Evolutionary conservation across 2,113 vertebrate species (phyloP), one percentile per base, ranked within the genome.

Genomic region (Candoia aspera): DNA sequence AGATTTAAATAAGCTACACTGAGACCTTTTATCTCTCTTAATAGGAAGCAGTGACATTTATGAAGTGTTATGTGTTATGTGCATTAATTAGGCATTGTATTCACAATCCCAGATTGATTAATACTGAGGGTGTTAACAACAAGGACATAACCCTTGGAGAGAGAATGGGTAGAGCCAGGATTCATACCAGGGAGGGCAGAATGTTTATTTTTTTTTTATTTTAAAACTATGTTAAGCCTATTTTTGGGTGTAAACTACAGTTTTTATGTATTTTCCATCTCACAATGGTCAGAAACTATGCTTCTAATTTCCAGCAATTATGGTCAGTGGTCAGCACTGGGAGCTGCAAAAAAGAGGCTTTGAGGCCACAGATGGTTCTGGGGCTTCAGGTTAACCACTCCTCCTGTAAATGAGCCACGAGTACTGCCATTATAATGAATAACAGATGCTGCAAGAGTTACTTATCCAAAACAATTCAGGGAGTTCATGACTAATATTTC

Each of bases 1-100:
- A 94, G 95, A 97, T 96, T 97, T 96, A 88, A 86, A 59, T 91
- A 95, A 94, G 84, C 90, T 93, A 91, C 91, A 68, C 12, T 4
- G 24, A 57, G 23, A 10, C 79, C 37, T 49, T 64, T 33, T 42
- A 89, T 23, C 29, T 42, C 9, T 64, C 46, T 94, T 95, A 84
- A 93, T 49, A 95, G 68, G 79, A 95, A 95, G 95, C 58, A 93
- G 88, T 95, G 95, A 92, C 87, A 68, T 88, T 94, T 86, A 21
- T 42, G 55, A 94, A n/a, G n/a, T 19, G 93, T 94, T 84, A 53
- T 86, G 2, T 86, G 83, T 55, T n/a, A n/a, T n/a, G 58, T 57
- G 88, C 85, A 89, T 62, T 17, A 84, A 83, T 42, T 23, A 42
- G 55, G 58, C 12, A 4, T 49, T 85, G 84, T n/a, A 29, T 54